Conservation (phyloP, 2,113 vertebrate genomes). For the Marmota monax region DNA sequence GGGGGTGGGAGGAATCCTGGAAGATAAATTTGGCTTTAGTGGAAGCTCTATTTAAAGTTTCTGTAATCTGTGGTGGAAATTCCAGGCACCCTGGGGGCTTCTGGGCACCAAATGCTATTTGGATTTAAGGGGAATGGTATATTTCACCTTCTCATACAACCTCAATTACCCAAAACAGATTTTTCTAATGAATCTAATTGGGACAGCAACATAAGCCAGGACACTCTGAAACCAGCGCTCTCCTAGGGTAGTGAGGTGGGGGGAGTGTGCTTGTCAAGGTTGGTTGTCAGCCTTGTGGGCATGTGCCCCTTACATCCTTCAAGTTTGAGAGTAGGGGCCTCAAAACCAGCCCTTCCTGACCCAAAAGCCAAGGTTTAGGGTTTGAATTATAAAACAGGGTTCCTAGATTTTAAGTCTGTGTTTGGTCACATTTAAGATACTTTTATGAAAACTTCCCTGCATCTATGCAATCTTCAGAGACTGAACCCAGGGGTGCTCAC, state of each 20-base stretch:
- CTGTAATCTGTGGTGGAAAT: constrained; percentile 43
- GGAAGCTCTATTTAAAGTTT: constrained; percentile 39
- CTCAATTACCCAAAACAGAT: constrained; percentile 20
- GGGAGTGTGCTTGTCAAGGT: too few relatives aligned
- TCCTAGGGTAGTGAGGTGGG: background rate
- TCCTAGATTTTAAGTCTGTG: background rate
- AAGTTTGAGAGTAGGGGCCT: background rate
- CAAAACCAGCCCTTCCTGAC: background rate
- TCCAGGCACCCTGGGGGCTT: constrained; percentile 36
- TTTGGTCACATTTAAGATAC: background rate
- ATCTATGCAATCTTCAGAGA: background rate
- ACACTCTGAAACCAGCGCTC: background rate
- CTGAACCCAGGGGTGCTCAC: too few relatives aligned
- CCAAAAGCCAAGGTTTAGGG: background rate
- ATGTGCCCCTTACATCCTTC: background rate
- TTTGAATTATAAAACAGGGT: background rate
- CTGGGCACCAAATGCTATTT: background rate
- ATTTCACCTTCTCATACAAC: background rate
- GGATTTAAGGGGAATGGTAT: constrained; percentile 46
- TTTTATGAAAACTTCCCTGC: background rate
- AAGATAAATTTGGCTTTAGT: constrained; percentile 33
- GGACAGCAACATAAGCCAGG: constrained; percentile 35
- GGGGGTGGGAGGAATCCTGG: background rate
- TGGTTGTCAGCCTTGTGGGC: background rate
- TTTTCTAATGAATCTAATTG: constrained; percentile 50